These are phyloP conservation scores for Sebastes baramenuke DNA, from an alignment of 2,797 vertebrate species.

Conservation along the genomic window DNA sequence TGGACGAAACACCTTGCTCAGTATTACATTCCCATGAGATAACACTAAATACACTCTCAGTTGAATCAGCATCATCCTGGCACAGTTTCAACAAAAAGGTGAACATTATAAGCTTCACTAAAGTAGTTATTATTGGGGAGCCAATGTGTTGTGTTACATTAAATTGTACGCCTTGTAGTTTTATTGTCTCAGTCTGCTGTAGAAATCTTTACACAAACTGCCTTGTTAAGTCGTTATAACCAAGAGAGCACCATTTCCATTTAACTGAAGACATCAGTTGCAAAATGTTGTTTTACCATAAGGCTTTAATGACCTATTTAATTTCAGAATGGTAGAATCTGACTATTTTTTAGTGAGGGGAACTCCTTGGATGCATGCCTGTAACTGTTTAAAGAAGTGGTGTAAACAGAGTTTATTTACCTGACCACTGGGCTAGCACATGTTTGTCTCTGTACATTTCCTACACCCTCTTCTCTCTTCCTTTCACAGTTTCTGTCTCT, in stretches of 20 bases:
- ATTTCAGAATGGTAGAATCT: conserved; percentile 10
- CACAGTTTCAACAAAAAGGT: conserved; percentile 3
- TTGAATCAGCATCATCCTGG: conserved; percentile 7
- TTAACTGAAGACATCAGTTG: conserved; percentile 18
- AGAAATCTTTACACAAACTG: conserved; percentile 37
- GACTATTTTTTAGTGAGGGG: background rate
- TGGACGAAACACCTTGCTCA: background rate
- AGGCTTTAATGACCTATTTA: conserved; percentile 24
- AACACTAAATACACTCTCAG: background rate
- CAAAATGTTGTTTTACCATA: conserved; percentile 3
- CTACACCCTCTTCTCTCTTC: background rate
- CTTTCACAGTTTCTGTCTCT: conserved; percentile 21
- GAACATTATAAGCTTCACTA: background rate
- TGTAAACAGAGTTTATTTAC: conserved; percentile 45
- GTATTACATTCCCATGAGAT: background rate
- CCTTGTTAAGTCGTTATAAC: conserved; percentile 37
- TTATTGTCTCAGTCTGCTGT: conserved; percentile 23
- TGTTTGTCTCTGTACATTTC: background rate
- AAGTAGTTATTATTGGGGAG: conserved; percentile 11
- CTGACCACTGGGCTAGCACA: conserved; percentile 5
- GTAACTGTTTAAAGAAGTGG: conserved; percentile 8
- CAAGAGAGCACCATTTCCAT: background rate
- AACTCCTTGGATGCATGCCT: conserved; percentile 31
- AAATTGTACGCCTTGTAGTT: conserved; percentile 13
- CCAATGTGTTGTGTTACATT: conserved; percentile 20